Evolutionary conservation across 1,140 invertebrate species (phyloP).

Genomic region (Ruditapes philippinarum): DNA sequence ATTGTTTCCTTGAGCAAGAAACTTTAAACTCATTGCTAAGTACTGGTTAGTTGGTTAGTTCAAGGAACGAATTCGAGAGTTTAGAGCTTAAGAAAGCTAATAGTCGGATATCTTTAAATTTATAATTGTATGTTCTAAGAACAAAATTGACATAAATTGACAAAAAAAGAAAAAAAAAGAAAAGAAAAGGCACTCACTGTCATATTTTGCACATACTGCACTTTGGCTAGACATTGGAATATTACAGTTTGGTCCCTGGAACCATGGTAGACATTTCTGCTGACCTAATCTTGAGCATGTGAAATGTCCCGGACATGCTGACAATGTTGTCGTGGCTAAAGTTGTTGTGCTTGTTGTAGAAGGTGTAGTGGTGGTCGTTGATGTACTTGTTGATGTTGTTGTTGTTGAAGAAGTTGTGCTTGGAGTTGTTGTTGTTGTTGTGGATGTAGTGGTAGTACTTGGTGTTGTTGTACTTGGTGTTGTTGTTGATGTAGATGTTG

Average conservation of each 20-base stretch:
- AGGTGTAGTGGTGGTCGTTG: slow-evolving; percentile 3
- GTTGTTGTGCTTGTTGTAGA: slow-evolving; percentile 43
- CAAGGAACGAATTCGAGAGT: too few relatives aligned
- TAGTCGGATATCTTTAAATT: too few relatives aligned
- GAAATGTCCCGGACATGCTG: slow-evolving; percentile 54
- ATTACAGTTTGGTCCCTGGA: slow-evolving; percentile 52
- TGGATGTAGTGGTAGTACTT: background rate
- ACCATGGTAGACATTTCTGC: slow-evolving; percentile 42
- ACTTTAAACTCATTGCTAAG: too few relatives aligned
- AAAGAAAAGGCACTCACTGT: too few relatives aligned
- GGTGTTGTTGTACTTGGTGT: background rate
- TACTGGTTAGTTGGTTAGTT: too few relatives aligned
- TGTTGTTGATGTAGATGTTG: background rate
- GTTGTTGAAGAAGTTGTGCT: slow-evolving; percentile 12
- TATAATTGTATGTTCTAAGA: too few relatives aligned
- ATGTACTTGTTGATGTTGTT: background rate
- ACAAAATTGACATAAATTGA: too few relatives aligned
- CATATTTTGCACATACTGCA: slow-evolving; percentile 38
- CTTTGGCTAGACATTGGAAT: slow-evolving; percentile 23
- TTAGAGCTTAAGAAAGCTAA: too few relatives aligned
- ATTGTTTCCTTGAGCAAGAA: too few relatives aligned
- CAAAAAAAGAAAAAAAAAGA: too few relatives aligned
- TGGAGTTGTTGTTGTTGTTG: slow-evolving; percentile 16
- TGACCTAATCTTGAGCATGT: slow-evolving; percentile 15
- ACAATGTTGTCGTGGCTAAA: slow-evolving; percentile 38